Percentiles rank a stretch among this genome's conserved stretches.
These are phyloP conservation scores for Cordilura impudica DNA, from an alignment of 2,888 invertebrate species.

Conservation along the genomic window DNA sequence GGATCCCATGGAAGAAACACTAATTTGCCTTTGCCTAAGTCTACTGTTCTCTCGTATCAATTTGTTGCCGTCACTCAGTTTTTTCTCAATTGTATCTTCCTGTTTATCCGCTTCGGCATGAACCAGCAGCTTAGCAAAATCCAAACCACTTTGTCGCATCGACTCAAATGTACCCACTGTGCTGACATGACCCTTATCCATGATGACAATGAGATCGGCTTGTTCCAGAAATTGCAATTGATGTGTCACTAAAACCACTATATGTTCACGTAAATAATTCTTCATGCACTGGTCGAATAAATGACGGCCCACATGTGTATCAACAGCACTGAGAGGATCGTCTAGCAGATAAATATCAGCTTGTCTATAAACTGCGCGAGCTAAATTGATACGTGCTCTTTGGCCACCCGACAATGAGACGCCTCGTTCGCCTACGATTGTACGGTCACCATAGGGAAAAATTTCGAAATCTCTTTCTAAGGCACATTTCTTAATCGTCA, in stretches of 20 bases:
- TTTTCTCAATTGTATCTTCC: slow-evolving; percentile 58
- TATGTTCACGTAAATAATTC: slow-evolving; percentile 81
- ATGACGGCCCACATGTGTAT: slow-evolving; percentile 92
- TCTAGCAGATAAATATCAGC: slow-evolving; percentile 93
- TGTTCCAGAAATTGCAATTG: slow-evolving; percentile 88
- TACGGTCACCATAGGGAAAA: slow-evolving; percentile 81
- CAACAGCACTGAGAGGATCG: slow-evolving; percentile 94
- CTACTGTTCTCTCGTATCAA: slow-evolving; percentile 68
- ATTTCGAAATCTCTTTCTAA: slow-evolving; percentile 80
- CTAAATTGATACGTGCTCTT: slow-evolving; percentile 91
- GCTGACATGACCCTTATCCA: slow-evolving; percentile 75
- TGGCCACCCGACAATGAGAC: slow-evolving; percentile 91
- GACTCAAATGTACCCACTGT: slow-evolving; percentile 85
- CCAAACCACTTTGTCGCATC: slow-evolving; percentile 85
- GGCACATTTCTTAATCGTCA: slow-evolving; percentile 78
- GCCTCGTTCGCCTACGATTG: slow-evolving; percentile 89
- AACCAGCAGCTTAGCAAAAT: slow-evolving; percentile 86
- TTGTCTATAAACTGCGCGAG: slow-evolving; percentile 90
- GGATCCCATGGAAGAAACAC: slow-evolving; percentile 79
- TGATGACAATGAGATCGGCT: slow-evolving; percentile 80
- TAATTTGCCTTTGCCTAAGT: slow-evolving; percentile 73
- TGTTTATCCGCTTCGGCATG: slow-evolving; percentile 78
- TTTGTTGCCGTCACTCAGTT: slow-evolving; percentile 46
- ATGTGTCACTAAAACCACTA: slow-evolving; percentile 88
- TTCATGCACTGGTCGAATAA: slow-evolving; percentile 84